phyloP scores from a whole-genome alignment of 2,797 vertebrate genomes.

The Ataeniobius toweri region DNA sequence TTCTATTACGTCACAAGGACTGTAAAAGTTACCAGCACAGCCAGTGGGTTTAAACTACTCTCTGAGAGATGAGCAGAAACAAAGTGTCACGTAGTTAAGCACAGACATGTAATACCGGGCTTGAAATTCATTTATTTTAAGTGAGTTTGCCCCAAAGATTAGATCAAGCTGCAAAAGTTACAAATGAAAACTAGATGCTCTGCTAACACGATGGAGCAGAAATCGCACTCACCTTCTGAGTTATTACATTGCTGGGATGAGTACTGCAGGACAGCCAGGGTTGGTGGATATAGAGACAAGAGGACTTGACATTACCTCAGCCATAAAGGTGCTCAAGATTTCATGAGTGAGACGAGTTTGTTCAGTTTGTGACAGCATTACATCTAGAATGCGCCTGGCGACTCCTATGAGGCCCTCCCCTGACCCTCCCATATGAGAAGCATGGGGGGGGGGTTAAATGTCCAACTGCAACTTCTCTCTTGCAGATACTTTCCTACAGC shows the following conservation, averaged over 20 bases:
- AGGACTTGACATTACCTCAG: background rate
- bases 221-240: conserved; percentile 4
- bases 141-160: conserved; percentile 27
- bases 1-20: conserved; percentile 61
- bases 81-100: conserved; percentile 23
- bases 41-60: conserved; percentile 21
- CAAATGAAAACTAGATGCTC: conserved; percentile 22
- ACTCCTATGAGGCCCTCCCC: too few relatives aligned
- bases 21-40: conserved; percentile 28
- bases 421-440: too few relatives aligned
- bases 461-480: too few relatives aligned
- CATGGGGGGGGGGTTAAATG: background rate
- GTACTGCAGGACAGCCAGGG: background rate
- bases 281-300: background rate
- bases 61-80: conserved; percentile 22
- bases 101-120: conserved; percentile 6
- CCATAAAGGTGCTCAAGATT: too few relatives aligned
- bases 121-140: conserved; percentile 21
- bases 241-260: conserved; percentile 1
- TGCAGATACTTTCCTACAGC: background rate
- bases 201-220: background rate
- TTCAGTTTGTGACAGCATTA: background rate
- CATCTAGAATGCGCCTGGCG: background rate
- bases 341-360: background rate
- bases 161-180: conserved; percentile 3